These are phyloP conservation scores for Teleopsis dalmanni DNA, from an alignment of 1,140 invertebrate genomes.

Conservation along the genomic window DNA sequence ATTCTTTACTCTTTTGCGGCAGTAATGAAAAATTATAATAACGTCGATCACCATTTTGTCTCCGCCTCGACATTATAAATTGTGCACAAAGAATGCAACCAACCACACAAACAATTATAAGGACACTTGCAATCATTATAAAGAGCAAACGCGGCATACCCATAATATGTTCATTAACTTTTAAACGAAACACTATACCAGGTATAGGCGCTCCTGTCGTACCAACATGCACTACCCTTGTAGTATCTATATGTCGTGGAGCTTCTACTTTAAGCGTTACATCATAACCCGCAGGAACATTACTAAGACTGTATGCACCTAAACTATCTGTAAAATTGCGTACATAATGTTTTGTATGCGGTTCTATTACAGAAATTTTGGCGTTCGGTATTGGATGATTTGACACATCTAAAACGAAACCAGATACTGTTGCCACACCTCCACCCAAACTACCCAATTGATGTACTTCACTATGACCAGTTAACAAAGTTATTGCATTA, in stretches of 20 bases:
- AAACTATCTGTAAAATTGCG: slow-evolving; percentile 45
- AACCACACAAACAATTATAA: slow-evolving; percentile 30
- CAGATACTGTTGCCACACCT: slow-evolving; percentile 36
- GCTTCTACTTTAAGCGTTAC: slow-evolving; percentile 53
- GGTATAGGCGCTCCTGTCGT: slow-evolving; percentile 40
- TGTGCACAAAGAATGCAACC: slow-evolving; percentile 35
- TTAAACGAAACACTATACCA: slow-evolving; percentile 59
- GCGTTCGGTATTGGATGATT: slow-evolving; percentile 54
- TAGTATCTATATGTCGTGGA: slow-evolving; percentile 48
- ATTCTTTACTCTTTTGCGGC: slow-evolving; percentile 40
- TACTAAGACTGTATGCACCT: slow-evolving; percentile 52
- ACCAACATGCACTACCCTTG: slow-evolving; percentile 48
- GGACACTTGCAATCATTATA: slow-evolving; percentile 57
- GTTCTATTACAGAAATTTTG: slow-evolving; percentile 46
- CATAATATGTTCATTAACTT: slow-evolving; percentile 56
- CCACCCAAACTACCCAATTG: slow-evolving; percentile 10
- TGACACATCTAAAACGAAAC: slow-evolving; percentile 51
- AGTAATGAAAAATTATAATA: slow-evolving; percentile 45
- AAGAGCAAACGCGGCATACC: slow-evolving; percentile 68
- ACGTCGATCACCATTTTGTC: slow-evolving; percentile 27
- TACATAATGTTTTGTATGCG: slow-evolving; percentile 27
- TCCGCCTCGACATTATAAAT: slow-evolving; percentile 35
- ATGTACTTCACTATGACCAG: slow-evolving; percentile 25
- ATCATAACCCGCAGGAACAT: slow-evolving; percentile 49
- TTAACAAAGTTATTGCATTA: slow-evolving; percentile 20